A percentile compares a stretch with the other conserved stretches of the same genome.
Evolutionary conservation across 1,140 invertebrate species (phyloP).

Genomic region (Neodiprion fabricii): DNA sequence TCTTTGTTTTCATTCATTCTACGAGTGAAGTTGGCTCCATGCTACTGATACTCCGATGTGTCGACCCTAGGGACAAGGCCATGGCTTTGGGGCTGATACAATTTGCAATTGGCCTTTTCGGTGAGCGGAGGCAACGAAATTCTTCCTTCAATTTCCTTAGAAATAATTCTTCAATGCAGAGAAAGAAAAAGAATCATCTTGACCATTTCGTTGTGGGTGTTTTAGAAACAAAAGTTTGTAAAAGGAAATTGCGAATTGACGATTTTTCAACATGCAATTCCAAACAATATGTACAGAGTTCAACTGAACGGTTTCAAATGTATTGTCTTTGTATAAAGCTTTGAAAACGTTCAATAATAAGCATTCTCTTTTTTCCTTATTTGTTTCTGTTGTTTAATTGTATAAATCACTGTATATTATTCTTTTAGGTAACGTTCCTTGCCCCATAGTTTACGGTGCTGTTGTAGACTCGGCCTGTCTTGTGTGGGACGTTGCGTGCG

Average conservation of each 20-base stretch:
- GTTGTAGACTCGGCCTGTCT: slow-evolving; percentile 91
- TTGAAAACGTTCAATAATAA: neutral
- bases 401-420: neutral
- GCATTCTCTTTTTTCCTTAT: too few species aligned
- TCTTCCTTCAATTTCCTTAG: neutral
- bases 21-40: slow-evolving; percentile 92
- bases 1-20: slow-evolving; percentile 90
- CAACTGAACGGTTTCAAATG: neutral
- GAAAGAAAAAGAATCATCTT: neutral
- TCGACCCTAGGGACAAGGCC: slow-evolving; percentile 90
- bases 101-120: slow-evolving; percentile 91
- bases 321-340: slow-evolving; percentile 12
- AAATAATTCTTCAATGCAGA: neutral
- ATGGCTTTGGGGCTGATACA: slow-evolving; percentile 94
- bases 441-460: slow-evolving; percentile 90
- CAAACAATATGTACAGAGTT: too few species aligned
- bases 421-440: slow-evolving; percentile 81
- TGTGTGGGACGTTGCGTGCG: slow-evolving; percentile 84
- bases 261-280: too few species aligned
- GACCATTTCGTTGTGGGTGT: too few species aligned
- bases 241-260: too few species aligned
- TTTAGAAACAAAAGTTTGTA: too few species aligned
- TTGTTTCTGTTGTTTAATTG: too few species aligned
- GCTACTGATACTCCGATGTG: slow-evolving; percentile 87
- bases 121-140: slow-evolving; percentile 57